Evolutionary conservation across 2,888 invertebrate genomes (phyloP), one percentile per base, ranked within the genome.

Genomic region (Pterobdella sp.): DNA sequence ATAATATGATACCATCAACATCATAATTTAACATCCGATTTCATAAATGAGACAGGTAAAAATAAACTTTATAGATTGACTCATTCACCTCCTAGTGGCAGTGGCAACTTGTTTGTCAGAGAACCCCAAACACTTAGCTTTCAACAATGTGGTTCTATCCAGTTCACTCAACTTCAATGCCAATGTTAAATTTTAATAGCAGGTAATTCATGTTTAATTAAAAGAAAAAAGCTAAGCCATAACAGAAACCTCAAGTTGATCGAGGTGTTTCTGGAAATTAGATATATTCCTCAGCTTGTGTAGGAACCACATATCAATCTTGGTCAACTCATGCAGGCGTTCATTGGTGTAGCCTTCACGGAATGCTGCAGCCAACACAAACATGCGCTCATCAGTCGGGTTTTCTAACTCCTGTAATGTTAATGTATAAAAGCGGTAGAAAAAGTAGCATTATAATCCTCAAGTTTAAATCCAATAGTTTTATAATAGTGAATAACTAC

Each of bases 221-320:
- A 42, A 14, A 14, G 42, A 42, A 42, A 42, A 42, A 7, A 42
- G 10, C 31, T 4, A 36, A 69, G 36, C 18, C 7, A 26, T 31
- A 29, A 73, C 32, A 73, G 49, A 26, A 32, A 77, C 78, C 72
- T 76, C 74, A 37, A 73, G 37, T 7, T 76, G 83, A 82, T 93
- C 91, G 76, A 96, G 84, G 0, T 85, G 80, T 26, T 84, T 85
- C 74, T 90, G 89, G 79, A 88, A 89, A 72, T 89, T 87, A 70
- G 93, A 90, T 72, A 98, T 95, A 80, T 94, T 91, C 82, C 90
- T 90, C 88, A 99, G 91, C 83, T 95, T 94, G 81, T 92, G 87
- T 56, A 99, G 87, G 83, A 98, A 99, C 97, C 97, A 98, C 71
- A 87, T 87, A 84, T 99, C 97, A 77, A 99, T 99, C 85, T 93